Evolutionary conservation across 2,113 vertebrate species (phyloP).

Genomic region (Miniopterus natalensis): DNA sequence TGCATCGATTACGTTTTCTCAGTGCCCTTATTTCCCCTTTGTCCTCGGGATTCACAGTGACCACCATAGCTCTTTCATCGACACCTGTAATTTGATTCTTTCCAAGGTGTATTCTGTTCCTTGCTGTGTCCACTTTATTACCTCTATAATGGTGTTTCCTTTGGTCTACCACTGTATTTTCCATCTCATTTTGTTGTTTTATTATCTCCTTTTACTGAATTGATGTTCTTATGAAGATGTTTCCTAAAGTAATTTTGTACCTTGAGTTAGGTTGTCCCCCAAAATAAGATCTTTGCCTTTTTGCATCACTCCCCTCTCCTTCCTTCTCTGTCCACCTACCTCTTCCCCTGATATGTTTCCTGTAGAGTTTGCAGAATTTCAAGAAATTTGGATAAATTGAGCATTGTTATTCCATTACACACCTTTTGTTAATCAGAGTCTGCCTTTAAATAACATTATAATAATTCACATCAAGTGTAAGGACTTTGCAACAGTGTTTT

Average conservation of each 20-base stretch:
- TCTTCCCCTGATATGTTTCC: not conserved
- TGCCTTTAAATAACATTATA: not conserved
- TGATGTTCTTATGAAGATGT: not conserved
- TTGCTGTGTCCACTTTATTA: not conserved
- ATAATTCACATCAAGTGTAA: not conserved
- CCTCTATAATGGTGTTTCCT: not conserved
- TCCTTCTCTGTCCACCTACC: not conserved
- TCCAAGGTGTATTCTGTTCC: not conserved
- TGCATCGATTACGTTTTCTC: rapidly evolving
- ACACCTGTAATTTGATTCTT: not conserved
- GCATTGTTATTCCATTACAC: not conserved
- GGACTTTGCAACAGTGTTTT: not conserved
- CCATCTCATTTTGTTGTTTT: not conserved
- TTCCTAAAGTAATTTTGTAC: not conserved
- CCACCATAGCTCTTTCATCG: not conserved
- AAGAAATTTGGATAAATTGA: not conserved
- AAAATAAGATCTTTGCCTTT: not conserved
- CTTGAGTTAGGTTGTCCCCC: not conserved
- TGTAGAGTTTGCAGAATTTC: not conserved
- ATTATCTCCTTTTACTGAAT: not conserved
- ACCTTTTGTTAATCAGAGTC: not conserved
- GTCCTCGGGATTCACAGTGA: not conserved
- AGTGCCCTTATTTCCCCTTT: not conserved
- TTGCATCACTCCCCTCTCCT: not conserved
- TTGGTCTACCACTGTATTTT: not conserved